Conservation (phyloP, 2,888 invertebrate species). For the Chymomyza procnemis region DNA sequence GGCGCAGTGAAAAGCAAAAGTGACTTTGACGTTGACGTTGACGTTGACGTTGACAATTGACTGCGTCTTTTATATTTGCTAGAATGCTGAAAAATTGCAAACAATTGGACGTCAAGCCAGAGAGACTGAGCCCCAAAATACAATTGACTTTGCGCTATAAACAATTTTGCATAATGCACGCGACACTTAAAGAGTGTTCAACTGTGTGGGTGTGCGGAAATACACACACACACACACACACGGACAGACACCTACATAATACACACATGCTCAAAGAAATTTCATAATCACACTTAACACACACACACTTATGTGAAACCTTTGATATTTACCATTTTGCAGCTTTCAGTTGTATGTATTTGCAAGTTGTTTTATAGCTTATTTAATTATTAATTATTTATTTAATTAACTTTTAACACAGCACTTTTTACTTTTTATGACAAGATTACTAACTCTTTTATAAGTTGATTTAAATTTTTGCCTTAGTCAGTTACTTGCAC, state of each 20-base stretch:
- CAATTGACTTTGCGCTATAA: conserved; percentile 50
- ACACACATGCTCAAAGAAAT: conserved; percentile 27
- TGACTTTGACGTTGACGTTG: conserved; percentile 5
- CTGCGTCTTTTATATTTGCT: conserved; percentile 1
- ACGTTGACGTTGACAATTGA: conserved; percentile 6
- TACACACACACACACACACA: conserved; percentile 8
- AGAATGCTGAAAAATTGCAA: conserved; percentile 28
- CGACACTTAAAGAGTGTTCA: not conserved
- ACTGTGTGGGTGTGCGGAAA: conserved; percentile 12
- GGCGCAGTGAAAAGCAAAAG: conserved; percentile 36
- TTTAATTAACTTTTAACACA: conserved; percentile 13
- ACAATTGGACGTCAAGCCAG: conserved; percentile 36
- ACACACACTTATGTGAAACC: not conserved
- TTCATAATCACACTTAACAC: conserved; percentile 56
- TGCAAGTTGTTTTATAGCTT: no score
- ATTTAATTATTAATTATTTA: not conserved
- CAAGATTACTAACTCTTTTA: not conserved
- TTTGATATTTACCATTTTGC: conserved; percentile 58
- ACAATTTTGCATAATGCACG: conserved; percentile 34
- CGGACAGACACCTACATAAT: not conserved
- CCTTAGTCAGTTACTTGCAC: not conserved
- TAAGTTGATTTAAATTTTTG: not conserved
- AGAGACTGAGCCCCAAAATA: conserved; percentile 37
- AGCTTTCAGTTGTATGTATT: conserved; percentile 13
- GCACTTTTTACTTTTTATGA: not conserved